These are phyloP conservation scores for Cryptocephalus primarius DNA, from an alignment of 2,888 invertebrate genomes.

Conservation along the genomic window DNA sequence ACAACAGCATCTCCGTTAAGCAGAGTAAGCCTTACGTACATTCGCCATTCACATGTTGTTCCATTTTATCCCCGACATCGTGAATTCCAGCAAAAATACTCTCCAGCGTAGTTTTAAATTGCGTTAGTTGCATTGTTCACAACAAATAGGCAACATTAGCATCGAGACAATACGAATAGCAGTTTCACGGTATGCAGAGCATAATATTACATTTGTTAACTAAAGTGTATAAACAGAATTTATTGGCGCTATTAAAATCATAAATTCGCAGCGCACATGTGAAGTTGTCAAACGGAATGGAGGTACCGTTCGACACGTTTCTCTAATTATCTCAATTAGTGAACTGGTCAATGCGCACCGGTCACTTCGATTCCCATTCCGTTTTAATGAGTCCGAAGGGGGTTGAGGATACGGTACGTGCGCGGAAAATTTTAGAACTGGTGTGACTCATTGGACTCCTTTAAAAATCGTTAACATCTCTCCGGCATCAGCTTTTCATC, in stretches of 20 bases:
- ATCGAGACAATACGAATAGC: constrained; percentile 17
- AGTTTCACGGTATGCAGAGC: constrained; percentile 21
- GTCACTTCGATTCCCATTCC: constrained; percentile 5
- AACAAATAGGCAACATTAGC: constrained; percentile 14
- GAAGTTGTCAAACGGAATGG: constrained; percentile 35
- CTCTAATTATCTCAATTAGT: constrained; percentile 38
- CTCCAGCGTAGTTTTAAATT: constrained; percentile 15
- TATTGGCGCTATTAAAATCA: constrained; percentile 37
- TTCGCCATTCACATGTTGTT: neutral
- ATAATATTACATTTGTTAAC: constrained; percentile 33
- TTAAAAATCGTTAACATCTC: no score
- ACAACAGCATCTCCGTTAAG: no score
- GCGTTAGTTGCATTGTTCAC: constrained; percentile 16
- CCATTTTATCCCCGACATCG: neutral
- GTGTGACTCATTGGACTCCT: no score
- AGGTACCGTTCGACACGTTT: constrained; percentile 35
- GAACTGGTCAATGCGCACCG: constrained; percentile 26
- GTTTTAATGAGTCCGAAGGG: constrained; percentile 4
- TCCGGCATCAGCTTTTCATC: no score
- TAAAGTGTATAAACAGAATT: constrained; percentile 35
- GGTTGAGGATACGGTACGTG: neutral
- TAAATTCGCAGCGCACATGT: constrained; percentile 36
- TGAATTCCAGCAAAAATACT: constrained; percentile 6
- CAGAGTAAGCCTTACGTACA: no score
- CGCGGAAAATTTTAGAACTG: no score